Evolutionary conservation across 2,888 invertebrate genomes (phyloP).

Genomic region (Altica lythri): DNA sequence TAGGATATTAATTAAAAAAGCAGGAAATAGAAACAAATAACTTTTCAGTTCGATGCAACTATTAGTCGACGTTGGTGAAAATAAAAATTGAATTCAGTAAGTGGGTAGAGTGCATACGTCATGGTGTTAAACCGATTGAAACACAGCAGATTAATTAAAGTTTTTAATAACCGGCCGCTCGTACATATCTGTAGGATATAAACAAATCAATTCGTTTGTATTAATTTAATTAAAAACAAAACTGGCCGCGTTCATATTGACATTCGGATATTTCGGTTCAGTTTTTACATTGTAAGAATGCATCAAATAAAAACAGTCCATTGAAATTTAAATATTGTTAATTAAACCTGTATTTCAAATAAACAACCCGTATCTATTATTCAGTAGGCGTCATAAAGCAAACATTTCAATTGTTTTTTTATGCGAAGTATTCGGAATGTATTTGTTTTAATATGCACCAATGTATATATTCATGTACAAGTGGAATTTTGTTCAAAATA

Average conservation of each 20-base stretch:
- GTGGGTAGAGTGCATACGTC: constrained; percentile 21
- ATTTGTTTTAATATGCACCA: constrained; percentile 3
- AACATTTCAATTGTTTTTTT: constrained; percentile 21
- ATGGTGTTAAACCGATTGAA: constrained; percentile 37
- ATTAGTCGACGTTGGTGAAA: constrained; percentile 13
- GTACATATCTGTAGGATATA: constrained; percentile 39
- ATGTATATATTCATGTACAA: constrained; percentile 4
- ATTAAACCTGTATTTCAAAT: constrained; percentile 26
- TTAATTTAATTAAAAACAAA: constrained; percentile 47
- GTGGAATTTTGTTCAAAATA: constrained; percentile 4
- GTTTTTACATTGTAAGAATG: constrained; percentile 30
- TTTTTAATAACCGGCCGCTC: constrained; percentile 35
- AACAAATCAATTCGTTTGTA: constrained; percentile 46
- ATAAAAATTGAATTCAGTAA: constrained; percentile 12
- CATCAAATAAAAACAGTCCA: constrained; percentile 27
- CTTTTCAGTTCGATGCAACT: constrained; percentile 21
- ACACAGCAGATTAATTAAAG: constrained; percentile 36
- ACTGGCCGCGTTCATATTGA: constrained; percentile 31
- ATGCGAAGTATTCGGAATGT: constrained; percentile 15
- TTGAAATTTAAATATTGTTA: constrained; percentile 29
- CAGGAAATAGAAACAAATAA: constrained; percentile 19
- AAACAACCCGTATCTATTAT: constrained; percentile 24
- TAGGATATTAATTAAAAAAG: constrained; percentile 11
- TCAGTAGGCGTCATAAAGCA: constrained; percentile 15
- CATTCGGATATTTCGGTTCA: constrained; percentile 28